A percentile compares a stretch with the other conserved stretches of the same genome.
Evolutionary conservation across 2,113 vertebrate species (phyloP).

Genomic region (Bombycilla garrulus): DNA sequence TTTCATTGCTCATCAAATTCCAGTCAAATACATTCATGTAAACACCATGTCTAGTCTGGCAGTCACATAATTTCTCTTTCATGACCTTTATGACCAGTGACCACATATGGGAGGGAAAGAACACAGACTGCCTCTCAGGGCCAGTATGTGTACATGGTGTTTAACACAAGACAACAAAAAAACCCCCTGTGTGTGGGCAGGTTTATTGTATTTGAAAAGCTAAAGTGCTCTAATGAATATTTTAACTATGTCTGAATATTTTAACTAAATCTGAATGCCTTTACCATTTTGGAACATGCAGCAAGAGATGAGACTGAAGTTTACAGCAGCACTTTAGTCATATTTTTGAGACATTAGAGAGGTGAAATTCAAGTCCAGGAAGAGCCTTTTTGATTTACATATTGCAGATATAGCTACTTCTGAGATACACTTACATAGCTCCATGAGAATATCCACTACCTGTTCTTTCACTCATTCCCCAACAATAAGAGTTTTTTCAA

Average conservation of each 20-base stretch:
- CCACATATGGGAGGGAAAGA: not conserved
- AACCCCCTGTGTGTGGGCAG: not conserved
- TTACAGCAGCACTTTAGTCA: rapidly evolving
- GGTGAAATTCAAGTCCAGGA: not conserved
- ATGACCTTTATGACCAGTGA: conserved; percentile 45
- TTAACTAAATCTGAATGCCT: not conserved
- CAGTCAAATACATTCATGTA: not conserved
- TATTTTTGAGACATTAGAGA: not conserved
- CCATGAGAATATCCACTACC: not conserved
- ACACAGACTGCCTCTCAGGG: not conserved
- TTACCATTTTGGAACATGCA: not conserved
- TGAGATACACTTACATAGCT: not conserved
- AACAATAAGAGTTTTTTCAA: not conserved
- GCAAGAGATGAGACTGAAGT: not conserved
- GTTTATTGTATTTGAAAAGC: not conserved
- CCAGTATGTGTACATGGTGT: not conserved
- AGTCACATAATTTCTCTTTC: not conserved
- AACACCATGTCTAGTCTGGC: not conserved
- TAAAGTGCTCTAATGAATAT: not conserved
- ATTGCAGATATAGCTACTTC: not conserved
- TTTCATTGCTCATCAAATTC: not conserved
- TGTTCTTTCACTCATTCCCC: not conserved
- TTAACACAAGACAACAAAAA: not conserved
- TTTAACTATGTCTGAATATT: not conserved
- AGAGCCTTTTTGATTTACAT: not conserved